phyloP scores from a whole-genome alignment of 2,113 vertebrate species.

The Fregata magnificens region DNA sequence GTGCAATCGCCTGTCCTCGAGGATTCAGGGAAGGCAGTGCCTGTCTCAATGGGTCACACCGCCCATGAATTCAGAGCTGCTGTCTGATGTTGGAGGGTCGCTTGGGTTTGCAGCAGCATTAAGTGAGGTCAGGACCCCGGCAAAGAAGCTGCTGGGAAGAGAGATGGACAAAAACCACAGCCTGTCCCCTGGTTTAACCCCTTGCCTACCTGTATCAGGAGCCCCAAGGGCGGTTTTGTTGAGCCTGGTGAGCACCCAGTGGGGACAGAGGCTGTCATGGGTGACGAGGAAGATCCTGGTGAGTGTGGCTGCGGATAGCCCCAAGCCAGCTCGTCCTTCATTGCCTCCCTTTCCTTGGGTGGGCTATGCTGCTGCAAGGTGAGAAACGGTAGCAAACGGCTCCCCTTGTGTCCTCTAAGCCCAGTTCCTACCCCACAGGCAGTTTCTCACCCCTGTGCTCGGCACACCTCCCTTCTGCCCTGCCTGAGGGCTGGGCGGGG shows the following conservation, averaged over 20 bases:
- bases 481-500: neutral
- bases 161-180: neutral
- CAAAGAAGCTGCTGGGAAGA: neutral
- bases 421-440: neutral
- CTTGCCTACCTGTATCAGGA: neutral
- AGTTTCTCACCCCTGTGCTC: neutral
- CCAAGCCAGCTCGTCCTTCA: neutral
- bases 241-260: neutral
- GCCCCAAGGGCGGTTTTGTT: neutral
- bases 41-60: accelerated
- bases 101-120: neutral
- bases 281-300: neutral
- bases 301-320: neutral
- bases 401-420: neutral
- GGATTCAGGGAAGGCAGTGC: neutral
- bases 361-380: neutral
- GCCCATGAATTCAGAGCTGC: neutral
- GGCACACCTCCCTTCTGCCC: neutral
- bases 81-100: neutral
- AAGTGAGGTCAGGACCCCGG: neutral
- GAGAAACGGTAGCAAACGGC: neutral
- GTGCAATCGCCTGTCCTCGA: accelerated
- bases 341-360: neutral
- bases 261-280: neutral
- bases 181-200: neutral